phyloP scores from a whole-genome alignment of 2,113 vertebrate species.

The Lagenorhynchus albirostris region DNA sequence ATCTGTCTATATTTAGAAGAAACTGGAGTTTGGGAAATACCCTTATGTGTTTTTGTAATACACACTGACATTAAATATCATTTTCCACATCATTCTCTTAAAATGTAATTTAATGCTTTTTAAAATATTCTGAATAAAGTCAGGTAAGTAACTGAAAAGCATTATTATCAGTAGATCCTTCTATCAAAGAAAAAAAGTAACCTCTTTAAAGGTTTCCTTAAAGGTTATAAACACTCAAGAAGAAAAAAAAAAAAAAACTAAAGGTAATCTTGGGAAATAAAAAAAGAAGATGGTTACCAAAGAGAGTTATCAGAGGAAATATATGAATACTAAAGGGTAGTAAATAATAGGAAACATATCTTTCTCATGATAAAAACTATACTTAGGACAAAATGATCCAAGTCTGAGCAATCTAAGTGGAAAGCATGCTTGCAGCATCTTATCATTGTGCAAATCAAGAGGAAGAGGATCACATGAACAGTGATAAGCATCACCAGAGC shows the following conservation, averaged over 20 bases:
- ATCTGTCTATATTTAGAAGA: conserved; percentile 9
- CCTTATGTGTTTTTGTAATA: neutral
- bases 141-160: neutral
- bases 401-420: neutral
- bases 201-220: neutral
- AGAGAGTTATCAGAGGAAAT: neutral
- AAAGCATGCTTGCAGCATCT: neutral
- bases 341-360: neutral
- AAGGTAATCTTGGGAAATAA: neutral
- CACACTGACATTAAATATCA: neutral
- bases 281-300: neutral
- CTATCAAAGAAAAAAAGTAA: neutral
- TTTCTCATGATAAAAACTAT: neutral
- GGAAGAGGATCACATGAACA: neutral
- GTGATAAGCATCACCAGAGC: neutral
- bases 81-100: neutral
- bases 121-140: neutral
- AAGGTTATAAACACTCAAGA: neutral
- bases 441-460: neutral
- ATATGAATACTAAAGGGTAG: neutral
- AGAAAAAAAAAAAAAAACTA: neutral
- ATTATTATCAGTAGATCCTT: neutral
- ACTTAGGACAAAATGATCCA: neutral
- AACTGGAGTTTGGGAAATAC: neutral
- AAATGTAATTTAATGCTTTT: neutral